These are phyloP conservation scores for Siniperca knerii DNA, from an alignment of 2,113 vertebrate genomes.

Conservation along the genomic window DNA sequence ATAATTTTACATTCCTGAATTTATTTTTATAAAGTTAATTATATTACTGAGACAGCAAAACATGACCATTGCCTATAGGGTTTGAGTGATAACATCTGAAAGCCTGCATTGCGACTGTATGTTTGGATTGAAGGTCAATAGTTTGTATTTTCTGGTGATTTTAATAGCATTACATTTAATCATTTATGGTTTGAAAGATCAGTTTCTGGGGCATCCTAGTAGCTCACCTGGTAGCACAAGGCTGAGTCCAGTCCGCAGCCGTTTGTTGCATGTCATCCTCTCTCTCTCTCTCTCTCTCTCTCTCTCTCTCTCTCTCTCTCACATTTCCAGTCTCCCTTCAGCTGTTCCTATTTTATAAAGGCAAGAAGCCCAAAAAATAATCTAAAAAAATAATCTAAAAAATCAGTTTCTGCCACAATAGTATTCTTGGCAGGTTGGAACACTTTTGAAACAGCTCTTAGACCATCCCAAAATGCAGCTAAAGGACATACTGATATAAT, in stretches of 20 bases:
- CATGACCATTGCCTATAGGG: neutral
- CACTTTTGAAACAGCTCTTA: slow-evolving; percentile 8
- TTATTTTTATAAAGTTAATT: slow-evolving; percentile 32
- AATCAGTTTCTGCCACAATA: neutral
- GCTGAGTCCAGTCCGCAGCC: no score
- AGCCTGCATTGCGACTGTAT: neutral
- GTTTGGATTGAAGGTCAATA: slow-evolving; percentile 14
- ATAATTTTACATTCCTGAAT: slow-evolving; percentile 44
- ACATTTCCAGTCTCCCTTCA: no score
- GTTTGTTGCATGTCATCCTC: no score
- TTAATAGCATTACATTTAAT: slow-evolving; percentile 13
- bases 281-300: no score
- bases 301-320: no score
- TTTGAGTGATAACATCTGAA: slow-evolving; percentile 19
- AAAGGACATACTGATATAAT: slow-evolving; percentile 14
- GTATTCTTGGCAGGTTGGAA: slow-evolving; percentile 8
- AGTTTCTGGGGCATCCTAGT: no score
- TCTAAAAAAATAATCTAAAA: neutral
- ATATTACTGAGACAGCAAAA: slow-evolving; percentile 34
- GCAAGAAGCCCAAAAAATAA: no score
- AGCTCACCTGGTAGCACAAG: no score
- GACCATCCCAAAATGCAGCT: slow-evolving; percentile 3
- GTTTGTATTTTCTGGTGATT: neutral
- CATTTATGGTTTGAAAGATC: neutral
- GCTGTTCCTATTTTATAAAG: no score